These are phyloP conservation scores for Anguilla pacifica DNA, from an alignment of 2,797 vertebrate species.

Conservation along the genomic window DNA sequence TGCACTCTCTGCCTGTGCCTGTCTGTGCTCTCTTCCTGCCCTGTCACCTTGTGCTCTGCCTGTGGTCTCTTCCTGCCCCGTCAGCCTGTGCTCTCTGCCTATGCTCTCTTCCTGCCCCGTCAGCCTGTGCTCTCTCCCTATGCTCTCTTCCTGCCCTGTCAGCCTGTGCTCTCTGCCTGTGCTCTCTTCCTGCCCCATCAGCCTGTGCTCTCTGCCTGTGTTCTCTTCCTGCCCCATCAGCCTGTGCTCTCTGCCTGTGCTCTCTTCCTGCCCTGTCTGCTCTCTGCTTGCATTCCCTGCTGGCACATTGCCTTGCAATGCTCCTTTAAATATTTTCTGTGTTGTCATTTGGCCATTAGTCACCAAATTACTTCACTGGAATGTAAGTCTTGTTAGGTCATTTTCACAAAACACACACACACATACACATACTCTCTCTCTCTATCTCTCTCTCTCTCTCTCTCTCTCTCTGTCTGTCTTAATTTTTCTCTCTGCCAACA, in stretches of 20 bases:
- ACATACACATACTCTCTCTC: background rate
- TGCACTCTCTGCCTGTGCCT: too few species aligned
- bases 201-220: background rate
- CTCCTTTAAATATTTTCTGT: slow-evolving; percentile 20
- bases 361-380: slow-evolving; percentile 23
- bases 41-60: background rate
- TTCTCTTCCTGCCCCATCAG: background rate
- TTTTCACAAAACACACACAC: slow-evolving; percentile 8
- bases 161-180: background rate
- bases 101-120: too few species aligned
- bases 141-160: too few species aligned
- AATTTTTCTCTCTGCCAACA: too few species aligned
- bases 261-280: background rate
- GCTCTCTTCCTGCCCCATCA: background rate
- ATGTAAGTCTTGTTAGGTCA: slow-evolving; percentile 26
- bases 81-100: too few species aligned
- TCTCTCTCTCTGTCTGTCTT: slow-evolving; percentile 14
- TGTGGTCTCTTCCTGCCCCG: too few species aligned
- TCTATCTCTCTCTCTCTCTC: background rate
- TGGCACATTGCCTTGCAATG: background rate
- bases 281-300: background rate
- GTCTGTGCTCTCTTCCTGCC: too few species aligned
- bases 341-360: slow-evolving; percentile 20
- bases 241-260: background rate
- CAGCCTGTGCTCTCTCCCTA: too few species aligned